These are phyloP conservation scores for Drosophila lacertosa DNA, from an alignment of 1,140 invertebrate species.

Conservation along the genomic window DNA sequence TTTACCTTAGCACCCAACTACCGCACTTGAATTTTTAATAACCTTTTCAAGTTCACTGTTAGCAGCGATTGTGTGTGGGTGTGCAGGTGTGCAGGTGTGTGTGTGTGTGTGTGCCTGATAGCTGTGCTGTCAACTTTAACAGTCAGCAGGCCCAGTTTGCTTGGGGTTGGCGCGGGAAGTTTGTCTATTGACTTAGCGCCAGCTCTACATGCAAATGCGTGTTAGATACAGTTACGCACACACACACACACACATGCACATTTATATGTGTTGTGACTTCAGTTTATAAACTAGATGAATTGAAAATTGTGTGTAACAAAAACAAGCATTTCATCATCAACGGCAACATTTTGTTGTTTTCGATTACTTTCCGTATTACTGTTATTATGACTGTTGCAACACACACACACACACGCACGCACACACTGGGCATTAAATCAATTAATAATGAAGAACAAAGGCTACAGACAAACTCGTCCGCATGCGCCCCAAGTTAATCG, in stretches of 20 bases:
- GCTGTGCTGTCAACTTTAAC: constrained; percentile 30
- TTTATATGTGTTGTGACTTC: background rate
- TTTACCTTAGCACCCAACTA: constrained; percentile 73
- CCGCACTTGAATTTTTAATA: constrained; percentile 78
- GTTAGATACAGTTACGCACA: constrained; percentile 18
- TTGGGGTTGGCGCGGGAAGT: constrained; percentile 1
- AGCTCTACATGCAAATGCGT: constrained; percentile 42
- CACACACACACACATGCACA: constrained; percentile 11
- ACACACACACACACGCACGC: too few species aligned
- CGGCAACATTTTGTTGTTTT: constrained; percentile 34
- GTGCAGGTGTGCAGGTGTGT: background rate
- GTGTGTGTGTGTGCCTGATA: constrained; percentile 38
- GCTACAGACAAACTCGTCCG: background rate
- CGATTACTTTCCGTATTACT: background rate
- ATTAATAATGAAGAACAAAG: constrained; percentile 42
- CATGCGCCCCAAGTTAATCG: constrained; percentile 13
- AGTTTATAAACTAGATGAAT: constrained; percentile 14
- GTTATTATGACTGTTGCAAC: constrained; percentile 1
- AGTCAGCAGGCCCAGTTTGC: constrained; percentile 22
- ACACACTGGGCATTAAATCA: constrained; percentile 43
- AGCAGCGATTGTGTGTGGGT: constrained; percentile 15
- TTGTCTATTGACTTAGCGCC: constrained; percentile 32
- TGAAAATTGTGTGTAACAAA: constrained; percentile 23
- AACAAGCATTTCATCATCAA: constrained; percentile 49
- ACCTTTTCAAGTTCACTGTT: constrained; percentile 77